phyloP scores from a whole-genome alignment of 2,113 vertebrate genomes.

The Bungarus multicinctus region DNA sequence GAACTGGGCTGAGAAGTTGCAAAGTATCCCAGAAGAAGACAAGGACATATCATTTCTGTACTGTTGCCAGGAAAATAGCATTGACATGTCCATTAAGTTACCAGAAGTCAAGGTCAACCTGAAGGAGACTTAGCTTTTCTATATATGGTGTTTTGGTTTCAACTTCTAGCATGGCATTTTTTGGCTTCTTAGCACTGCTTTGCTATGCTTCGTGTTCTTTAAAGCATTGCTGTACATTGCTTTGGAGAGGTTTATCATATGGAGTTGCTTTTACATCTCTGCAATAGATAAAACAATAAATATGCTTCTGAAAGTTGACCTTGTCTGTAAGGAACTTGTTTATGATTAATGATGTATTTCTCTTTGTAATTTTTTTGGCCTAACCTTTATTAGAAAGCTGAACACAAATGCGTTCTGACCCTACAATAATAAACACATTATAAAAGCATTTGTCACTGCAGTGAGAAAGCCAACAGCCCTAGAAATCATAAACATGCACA shows the following conservation, averaged over 20 bases:
- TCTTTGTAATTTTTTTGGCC: not conserved
- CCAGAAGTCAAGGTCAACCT: not conserved
- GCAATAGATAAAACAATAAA: not conserved
- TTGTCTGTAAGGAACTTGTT: not conserved
- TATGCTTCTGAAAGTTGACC: not conserved
- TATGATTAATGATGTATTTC: not conserved
- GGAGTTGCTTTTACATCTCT: not conserved
- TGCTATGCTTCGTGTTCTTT: not conserved
- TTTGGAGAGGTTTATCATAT: not conserved
- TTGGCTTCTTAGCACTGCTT: not conserved
- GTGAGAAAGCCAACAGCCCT: slow-evolving; percentile 1
- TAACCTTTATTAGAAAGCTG: slow-evolving; percentile 18
- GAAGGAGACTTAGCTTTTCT: not conserved
- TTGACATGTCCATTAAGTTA: not conserved
- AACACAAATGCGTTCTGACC: slow-evolving; percentile 4
- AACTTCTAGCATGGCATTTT: not conserved
- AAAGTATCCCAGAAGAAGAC: not conserved
- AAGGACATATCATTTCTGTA: not conserved
- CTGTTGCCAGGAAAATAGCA: not conserved
- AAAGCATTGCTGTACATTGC: not conserved
- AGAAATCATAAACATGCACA: slow-evolving; percentile 20
- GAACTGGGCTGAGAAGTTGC: not conserved
- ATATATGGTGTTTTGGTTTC: not conserved
- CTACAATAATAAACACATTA: slow-evolving; percentile 34
- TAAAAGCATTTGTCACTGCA: slow-evolving; percentile 25